Conservation (phyloP, 2,113 vertebrate species). For the Nannobrachium achirus region DNA sequence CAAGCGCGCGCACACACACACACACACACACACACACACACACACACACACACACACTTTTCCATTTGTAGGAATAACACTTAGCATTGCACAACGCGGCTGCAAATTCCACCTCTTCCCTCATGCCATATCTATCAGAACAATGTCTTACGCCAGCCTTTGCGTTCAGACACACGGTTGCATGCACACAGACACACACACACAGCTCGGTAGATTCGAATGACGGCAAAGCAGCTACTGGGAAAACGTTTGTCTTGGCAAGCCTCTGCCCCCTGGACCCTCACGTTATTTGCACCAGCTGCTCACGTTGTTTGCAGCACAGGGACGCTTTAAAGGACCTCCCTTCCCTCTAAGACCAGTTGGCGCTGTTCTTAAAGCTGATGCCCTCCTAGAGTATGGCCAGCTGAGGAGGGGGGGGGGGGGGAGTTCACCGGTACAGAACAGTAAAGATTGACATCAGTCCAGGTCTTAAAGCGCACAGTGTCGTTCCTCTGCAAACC, state of each 20-base stretch:
- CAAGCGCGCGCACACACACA: too few species aligned
- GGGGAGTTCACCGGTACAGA: constrained; percentile 17
- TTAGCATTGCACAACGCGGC: constrained; percentile 31
- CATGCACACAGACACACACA: constrained; percentile 3
- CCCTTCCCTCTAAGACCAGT: constrained; percentile 37
- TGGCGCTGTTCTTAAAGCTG: constrained; percentile 23
- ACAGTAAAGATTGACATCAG: not conserved
- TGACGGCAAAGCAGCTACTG: constrained; percentile 69
- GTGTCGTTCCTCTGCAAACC: constrained; percentile 5
- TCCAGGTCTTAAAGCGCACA: constrained; percentile 6
- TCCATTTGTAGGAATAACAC: constrained; percentile 29
- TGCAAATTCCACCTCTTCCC: not conserved
- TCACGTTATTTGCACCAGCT: constrained; percentile 78
- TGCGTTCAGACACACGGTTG: constrained; percentile 9
- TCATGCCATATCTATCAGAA: constrained; percentile 41
- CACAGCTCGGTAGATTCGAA: constrained; percentile 38
- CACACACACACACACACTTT: not conserved
- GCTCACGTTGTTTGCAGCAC: constrained; percentile 74
- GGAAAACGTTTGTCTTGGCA: constrained; percentile 81
- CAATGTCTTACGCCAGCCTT: constrained; percentile 30
- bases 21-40: not conserved
- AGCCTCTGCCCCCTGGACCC: constrained; percentile 52
- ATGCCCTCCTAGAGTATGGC: constrained; percentile 35
- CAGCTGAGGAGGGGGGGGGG: not conserved
- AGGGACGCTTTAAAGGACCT: constrained; percentile 67